phyloP scores from a whole-genome alignment of 1,140 invertebrate genomes.

The Globodera ellingtonae region DNA sequence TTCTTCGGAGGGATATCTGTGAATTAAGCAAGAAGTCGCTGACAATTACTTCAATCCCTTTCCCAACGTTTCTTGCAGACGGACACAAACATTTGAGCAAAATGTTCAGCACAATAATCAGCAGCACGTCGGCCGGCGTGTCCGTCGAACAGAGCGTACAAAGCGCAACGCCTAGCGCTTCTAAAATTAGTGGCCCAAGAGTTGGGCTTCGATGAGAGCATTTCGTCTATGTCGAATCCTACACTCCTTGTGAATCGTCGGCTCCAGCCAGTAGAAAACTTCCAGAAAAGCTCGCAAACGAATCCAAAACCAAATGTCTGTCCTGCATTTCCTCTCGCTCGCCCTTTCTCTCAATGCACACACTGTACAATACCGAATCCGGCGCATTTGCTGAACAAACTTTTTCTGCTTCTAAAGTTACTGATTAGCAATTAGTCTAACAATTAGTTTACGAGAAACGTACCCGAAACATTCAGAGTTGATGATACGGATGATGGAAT shows the following conservation, averaged over 20 bases:
- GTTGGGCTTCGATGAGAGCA: constrained; percentile 6
- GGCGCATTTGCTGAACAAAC: neutral
- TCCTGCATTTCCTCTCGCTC: constrained; percentile 70
- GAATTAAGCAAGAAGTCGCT: constrained; percentile 15
- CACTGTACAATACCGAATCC: constrained; percentile 16
- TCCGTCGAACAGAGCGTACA: constrained; percentile 69
- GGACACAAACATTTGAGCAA: constrained; percentile 53
- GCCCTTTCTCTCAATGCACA: constrained; percentile 59
- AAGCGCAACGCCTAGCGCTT: constrained; percentile 52
- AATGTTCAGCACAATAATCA: constrained; percentile 67
- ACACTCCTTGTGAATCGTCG: constrained; percentile 21
- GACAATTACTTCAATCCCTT: neutral
- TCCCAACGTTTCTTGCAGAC: constrained; percentile 47
- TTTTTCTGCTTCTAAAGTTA: neutral
- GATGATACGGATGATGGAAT: neutral
- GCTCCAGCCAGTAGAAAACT: constrained; percentile 8
- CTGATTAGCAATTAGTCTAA: neutral
- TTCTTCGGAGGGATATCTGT: constrained; percentile 28
- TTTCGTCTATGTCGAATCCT: constrained; percentile 14
- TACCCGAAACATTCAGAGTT: neutral
- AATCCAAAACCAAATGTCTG: constrained; percentile 30
- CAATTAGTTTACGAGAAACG: too few relatives aligned
- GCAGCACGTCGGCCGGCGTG: constrained; percentile 68
- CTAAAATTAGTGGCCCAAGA: constrained; percentile 59
- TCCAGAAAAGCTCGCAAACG: constrained; percentile 57